Percentiles rank a stretch among this genome's conserved stretches.
Conservation (phyloP, 2,888 invertebrate genomes). For the Fragum sueziense region DNA sequence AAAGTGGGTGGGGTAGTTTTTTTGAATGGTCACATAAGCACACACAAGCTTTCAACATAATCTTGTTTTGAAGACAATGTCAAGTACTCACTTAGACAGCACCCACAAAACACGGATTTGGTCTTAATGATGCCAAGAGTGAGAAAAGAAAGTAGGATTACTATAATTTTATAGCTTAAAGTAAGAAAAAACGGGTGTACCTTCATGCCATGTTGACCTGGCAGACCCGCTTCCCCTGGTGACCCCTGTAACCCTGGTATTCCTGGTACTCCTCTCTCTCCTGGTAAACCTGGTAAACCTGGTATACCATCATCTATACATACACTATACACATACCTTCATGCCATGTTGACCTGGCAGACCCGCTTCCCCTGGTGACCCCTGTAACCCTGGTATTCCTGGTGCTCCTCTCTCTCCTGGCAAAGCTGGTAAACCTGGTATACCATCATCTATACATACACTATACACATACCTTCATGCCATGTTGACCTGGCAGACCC, state of each 20-base stretch:
- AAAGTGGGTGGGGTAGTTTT: no score
- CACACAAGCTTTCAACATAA: no score
- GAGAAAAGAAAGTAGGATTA: no score
- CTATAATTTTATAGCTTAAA: no score
- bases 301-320: constrained; percentile 31
- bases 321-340: constrained; percentile 51
- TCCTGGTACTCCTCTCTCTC: constrained; percentile 53
- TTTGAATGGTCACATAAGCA: no score
- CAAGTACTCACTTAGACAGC: no score
- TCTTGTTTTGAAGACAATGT: no score
- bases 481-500: constrained; percentile 62
- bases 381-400: constrained; percentile 53
- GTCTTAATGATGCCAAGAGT: no score
- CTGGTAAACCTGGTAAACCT: constrained; percentile 41
- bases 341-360: constrained; percentile 62
- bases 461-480: constrained; percentile 59
- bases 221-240: constrained; percentile 60
- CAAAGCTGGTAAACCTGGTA: constrained; percentile 34
- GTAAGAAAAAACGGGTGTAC: no score
- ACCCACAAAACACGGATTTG: no score
- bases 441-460: constrained; percentile 34
- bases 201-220: constrained; percentile 62
- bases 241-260: constrained; percentile 53
- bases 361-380: constrained; percentile 61
- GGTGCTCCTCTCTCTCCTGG: constrained; percentile 49